Evolutionary conservation across 2,113 vertebrate genomes (phyloP), one percentile per base, ranked within the genome.

Genomic region (Mugil cephalus): DNA sequence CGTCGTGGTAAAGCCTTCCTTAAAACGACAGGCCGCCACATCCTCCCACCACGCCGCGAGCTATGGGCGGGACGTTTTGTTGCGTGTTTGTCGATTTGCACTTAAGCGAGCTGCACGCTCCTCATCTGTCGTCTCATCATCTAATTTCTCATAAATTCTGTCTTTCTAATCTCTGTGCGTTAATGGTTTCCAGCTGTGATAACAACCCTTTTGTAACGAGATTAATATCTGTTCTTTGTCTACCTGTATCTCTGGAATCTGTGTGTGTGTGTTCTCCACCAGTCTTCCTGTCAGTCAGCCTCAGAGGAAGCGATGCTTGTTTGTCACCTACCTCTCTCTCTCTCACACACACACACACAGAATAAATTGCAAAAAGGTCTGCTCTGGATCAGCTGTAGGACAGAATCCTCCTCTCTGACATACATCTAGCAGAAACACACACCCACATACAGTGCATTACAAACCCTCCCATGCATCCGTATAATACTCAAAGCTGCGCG

Each of bases 251-350:
- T 68, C 18, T 53, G 8, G 7, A 50, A 60, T 40, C 39, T 50
- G 21, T 13, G 18, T 47, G 55, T 34, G 21, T 60, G 46, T 52
- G 52, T 83, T 77, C 82, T 62, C 21, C 54, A 45, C 59, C 45
- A 58, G 68, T 69, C 58, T 34, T 66, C 6, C 63, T 87, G 84
- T 83, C 84, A 86, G 67, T 87, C 77, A 73, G 47, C 50, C 74
- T 84, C 38, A 61, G 53, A 61, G 9, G 43, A 39, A 80, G 46
- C 48, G 55, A 78, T 56, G 66, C 76, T 51, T 80, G 58, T 77
- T 88, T 90, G 69, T 82, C 74, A 85, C 77, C 76, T 82, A 79
- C 77, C 83, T 48, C 38, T 17, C 40, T 40, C 83, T 48, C 38
- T 17, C 40, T 40, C 48, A 50, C 68, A 54, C 42, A 36, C 45